These are phyloP conservation scores for Phalloptychus januarius DNA, from an alignment of 2,797 vertebrate species.

Conservation along the genomic window DNA sequence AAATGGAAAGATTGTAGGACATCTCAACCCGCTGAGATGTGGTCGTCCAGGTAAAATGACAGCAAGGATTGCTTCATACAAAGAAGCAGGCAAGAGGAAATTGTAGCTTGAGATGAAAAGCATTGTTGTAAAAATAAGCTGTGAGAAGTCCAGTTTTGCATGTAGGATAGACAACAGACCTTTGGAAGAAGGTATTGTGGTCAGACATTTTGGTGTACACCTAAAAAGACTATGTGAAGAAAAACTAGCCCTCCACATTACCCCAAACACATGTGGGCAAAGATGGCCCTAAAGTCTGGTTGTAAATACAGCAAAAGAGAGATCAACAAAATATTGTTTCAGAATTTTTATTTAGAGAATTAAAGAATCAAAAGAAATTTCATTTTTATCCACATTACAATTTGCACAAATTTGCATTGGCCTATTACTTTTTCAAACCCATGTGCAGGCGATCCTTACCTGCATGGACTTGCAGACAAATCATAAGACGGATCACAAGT, in stretches of 20 bases:
- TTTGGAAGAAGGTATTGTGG: too few species aligned
- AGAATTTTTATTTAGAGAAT: neutral
- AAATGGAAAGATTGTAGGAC: neutral
- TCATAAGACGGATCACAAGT: neutral
- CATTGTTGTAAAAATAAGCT: neutral
- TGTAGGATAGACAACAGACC: too few species aligned
- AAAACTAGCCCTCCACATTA: too few species aligned
- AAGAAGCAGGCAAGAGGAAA: neutral
- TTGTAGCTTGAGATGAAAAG: neutral
- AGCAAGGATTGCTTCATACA: neutral
- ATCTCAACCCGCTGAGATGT: neutral
- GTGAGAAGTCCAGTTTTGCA: neutral
- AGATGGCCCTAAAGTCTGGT: neutral
- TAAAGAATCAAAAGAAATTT: neutral
- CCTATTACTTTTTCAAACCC: neutral
- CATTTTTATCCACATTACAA: neutral
- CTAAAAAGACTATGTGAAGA: too few species aligned
- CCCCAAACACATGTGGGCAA: neutral
- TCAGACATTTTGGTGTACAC: too few species aligned
- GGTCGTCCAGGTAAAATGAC: neutral
- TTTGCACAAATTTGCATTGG: neutral
- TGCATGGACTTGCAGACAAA: neutral
- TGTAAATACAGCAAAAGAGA: neutral
- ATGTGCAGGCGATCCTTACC: neutral
- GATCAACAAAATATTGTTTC: neutral